These are phyloP conservation scores for Teleogryllus occipitalis DNA, from an alignment of 1,140 invertebrate species.

Conservation along the genomic window DNA sequence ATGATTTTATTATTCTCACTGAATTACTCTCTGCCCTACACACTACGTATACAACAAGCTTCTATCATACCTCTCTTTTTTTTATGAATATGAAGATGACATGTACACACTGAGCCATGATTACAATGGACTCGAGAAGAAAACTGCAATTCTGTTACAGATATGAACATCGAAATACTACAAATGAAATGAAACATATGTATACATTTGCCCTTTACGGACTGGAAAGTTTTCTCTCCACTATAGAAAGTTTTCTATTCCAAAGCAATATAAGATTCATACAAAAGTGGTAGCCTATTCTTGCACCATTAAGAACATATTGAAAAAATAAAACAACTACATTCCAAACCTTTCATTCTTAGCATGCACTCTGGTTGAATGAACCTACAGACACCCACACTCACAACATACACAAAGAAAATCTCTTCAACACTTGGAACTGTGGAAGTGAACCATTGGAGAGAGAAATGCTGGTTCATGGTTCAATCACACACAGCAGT, in stretches of 20 bases:
- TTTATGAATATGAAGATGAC: neutral
- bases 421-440: constrained; percentile 4
- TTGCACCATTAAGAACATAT: constrained; percentile 2
- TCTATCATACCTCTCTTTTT: neutral
- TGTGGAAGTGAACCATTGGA: neutral
- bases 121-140: neutral
- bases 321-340: neutral
- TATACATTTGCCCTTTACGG: neutral
- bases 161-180: neutral
- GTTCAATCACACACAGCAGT: constrained; percentile 1
- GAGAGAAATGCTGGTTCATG: neutral
- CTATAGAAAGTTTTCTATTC: neutral
- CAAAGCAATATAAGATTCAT: constrained; percentile 1
- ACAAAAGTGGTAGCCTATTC: constrained; percentile 4
- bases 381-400: constrained; percentile 12
- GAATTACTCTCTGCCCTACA: neutral
- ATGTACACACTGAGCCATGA: neutral
- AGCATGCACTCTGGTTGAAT: neutral
- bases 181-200: neutral
- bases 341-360: constrained; percentile 10
- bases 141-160: neutral
- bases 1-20: neutral
- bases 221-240: neutral
- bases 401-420: neutral
- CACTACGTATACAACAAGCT: neutral